phyloP scores from a whole-genome alignment of 2,888 invertebrate genomes.

The Meteorus cinctellus region DNA sequence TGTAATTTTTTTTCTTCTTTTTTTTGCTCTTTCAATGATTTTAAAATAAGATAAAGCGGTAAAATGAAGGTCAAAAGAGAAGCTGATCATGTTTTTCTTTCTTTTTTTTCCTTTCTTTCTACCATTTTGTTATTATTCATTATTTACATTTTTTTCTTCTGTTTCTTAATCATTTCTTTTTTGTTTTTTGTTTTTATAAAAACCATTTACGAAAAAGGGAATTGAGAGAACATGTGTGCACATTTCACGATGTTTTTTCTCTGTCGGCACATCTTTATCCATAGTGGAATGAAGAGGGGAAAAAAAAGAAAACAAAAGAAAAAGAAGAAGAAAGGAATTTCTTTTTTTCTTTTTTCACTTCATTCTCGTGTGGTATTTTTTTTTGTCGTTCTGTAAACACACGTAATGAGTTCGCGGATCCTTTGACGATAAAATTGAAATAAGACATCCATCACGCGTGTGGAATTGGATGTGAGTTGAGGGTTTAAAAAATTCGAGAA shows the following conservation, averaged over 20 bases:
- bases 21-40: not conserved
- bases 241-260: not conserved
- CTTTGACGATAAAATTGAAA: constrained; percentile 35
- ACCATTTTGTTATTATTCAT: not conserved
- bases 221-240: constrained; percentile 17
- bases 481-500: not conserved
- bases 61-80: constrained; percentile 7
- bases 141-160: not conserved
- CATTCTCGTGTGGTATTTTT: too few relatives aligned
- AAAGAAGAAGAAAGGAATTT: constrained; percentile 3
- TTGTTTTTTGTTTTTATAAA: not conserved
- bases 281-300: constrained; percentile 1
- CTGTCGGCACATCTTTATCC: constrained; percentile 35
- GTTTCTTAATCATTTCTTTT: not conserved
- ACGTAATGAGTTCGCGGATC: constrained; percentile 32
- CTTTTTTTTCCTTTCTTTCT: too few relatives aligned
- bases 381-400: not conserved
- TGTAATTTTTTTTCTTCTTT: too few relatives aligned
- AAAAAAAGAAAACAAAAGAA: constrained; percentile 4
- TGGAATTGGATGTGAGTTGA: constrained; percentile 14
- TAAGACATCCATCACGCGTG: constrained; percentile 33
- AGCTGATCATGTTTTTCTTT: not conserved
- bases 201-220: not conserved
- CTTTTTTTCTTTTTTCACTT: constrained; percentile 16
- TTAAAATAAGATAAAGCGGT: not conserved